Evolutionary conservation across 1,140 invertebrate genomes (phyloP).

Genomic region (Aphelinus atriplicis): DNA sequence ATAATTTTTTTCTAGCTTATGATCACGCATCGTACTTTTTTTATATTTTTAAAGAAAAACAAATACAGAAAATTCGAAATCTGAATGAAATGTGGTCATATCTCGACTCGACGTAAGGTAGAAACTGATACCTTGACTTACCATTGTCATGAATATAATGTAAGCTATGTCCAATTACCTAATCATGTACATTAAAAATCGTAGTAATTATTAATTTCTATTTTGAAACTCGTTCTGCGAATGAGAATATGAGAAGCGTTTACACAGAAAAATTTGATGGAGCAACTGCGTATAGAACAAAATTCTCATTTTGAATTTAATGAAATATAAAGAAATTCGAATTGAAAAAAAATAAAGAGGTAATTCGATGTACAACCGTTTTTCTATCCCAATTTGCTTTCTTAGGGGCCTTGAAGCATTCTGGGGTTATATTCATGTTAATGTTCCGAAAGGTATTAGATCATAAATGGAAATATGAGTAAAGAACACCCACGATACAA

Average conservation of each 20-base stretch:
- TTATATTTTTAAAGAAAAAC: slow-evolving; percentile 22
- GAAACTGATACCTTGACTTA: slow-evolving; percentile 49
- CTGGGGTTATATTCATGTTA: slow-evolving; percentile 55
- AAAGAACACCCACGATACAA: slow-evolving; percentile 9
- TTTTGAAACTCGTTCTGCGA: slow-evolving; percentile 27
- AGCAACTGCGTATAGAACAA: slow-evolving; percentile 28
- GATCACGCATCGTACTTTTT: slow-evolving; percentile 26
- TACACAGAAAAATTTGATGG: slow-evolving; percentile 12
- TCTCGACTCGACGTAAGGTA: slow-evolving; percentile 46
- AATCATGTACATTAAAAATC: slow-evolving; percentile 37
- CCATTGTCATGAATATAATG: slow-evolving; percentile 50
- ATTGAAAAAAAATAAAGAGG: slow-evolving; percentile 42
- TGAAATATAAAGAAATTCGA: not conserved
- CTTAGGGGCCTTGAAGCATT: slow-evolving; percentile 53
- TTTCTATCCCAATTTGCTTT: slow-evolving; percentile 54
- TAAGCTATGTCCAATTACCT: slow-evolving; percentile 51
- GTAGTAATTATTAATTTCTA: slow-evolving; percentile 34
- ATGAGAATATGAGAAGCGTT: slow-evolving; percentile 5
- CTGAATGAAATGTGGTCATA: slow-evolving; percentile 59
- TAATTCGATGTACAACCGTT: slow-evolving; percentile 53
- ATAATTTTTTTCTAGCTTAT: slow-evolving; percentile 37
- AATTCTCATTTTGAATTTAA: not conserved
- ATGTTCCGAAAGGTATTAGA: slow-evolving; percentile 46
- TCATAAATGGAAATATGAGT: slow-evolving; percentile 28
- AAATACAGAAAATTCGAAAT: slow-evolving; percentile 6